Evolutionary conservation across 2,113 vertebrate genomes (phyloP), one percentile per base, ranked within the genome.

Genomic region (Lamprologus ornatipinnis): DNA sequence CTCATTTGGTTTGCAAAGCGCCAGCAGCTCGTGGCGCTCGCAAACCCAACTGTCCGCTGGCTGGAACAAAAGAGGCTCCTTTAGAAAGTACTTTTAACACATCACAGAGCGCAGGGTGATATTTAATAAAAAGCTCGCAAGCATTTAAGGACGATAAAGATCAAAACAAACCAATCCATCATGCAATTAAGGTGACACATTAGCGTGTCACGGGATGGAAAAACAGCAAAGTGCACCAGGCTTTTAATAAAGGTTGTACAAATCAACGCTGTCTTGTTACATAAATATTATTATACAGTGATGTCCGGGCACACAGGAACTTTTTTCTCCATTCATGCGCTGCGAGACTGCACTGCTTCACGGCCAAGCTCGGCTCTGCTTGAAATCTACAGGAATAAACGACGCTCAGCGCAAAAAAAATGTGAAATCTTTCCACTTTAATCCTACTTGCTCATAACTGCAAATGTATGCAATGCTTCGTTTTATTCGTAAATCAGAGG

Each of bases 301-400:
- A 40, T 35, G 12, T 83, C 33, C 37, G 86, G 26, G 84, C 15
- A 33, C 55, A 21, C 21, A 7, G 11, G n/a, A 93, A 93, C 94
- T 94, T 94, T 92, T 65, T 91, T 58, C 55, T 57, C 21, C 42
- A 47, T 85, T 35, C 63, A 8, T 6, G 53, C 80, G 83, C 87
- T 13, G 82, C 12, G 70, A 49, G 70, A 42, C 75, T 80, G 87
- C 58, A 83, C 81, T 12, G 68, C 23, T 70, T 68, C n/a, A 17
- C 45, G 23, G 31, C 19, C 33, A 45, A 33, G 47, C 60, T 53
- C 26, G 2, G 15, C 31, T 19, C n/a, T 9, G 7, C 58, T 31
- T 31, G 2, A 9, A 23, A 53, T 10, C 4, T n/a, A 8, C 5
- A 14, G 15, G 15, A 33, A 81, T 6, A 80, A 51, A 15, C 40